A percentile compares a stretch with the other conserved stretches of the same genome.
phyloP scores from a whole-genome alignment of 2,888 invertebrate genomes.

The Lochmaea capreae region DNA sequence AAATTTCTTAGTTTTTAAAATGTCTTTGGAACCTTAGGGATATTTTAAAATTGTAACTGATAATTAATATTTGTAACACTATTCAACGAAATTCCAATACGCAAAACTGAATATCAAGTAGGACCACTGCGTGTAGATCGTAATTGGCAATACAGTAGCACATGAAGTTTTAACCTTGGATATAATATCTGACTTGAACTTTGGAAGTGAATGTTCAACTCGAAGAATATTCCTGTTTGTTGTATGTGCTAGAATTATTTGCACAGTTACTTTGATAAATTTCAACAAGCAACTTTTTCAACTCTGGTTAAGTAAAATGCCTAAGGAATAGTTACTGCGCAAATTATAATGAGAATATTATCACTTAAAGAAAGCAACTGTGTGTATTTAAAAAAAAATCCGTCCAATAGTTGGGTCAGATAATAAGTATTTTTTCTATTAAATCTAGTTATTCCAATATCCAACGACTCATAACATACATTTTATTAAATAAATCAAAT shows the following conservation, averaged over 20 bases:
- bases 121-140: background rate
- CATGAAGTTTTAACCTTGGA: slow-evolving; percentile 13
- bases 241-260: slow-evolving; percentile 1
- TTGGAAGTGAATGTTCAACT: slow-evolving; percentile 13
- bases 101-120: background rate
- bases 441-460: no score
- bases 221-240: slow-evolving; percentile 1
- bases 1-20: no score
- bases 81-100: background rate
- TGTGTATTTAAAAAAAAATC: no score
- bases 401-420: no score
- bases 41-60: no score
- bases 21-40: no score
- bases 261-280: slow-evolving; percentile 8
- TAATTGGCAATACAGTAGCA: background rate
- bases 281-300: slow-evolving; percentile 62
- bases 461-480: no score
- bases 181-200: slow-evolving; percentile 16
- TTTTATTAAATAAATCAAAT: no score
- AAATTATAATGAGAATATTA: no score
- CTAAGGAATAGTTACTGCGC: no score
- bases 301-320: slow-evolving; percentile 8
- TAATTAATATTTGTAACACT: background rate
- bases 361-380: no score
- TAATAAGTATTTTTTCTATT: no score